Evolutionary conservation across 2,113 vertebrate genomes (phyloP), one percentile per base, ranked within the genome.

Genomic region (Sterna hirundo): DNA sequence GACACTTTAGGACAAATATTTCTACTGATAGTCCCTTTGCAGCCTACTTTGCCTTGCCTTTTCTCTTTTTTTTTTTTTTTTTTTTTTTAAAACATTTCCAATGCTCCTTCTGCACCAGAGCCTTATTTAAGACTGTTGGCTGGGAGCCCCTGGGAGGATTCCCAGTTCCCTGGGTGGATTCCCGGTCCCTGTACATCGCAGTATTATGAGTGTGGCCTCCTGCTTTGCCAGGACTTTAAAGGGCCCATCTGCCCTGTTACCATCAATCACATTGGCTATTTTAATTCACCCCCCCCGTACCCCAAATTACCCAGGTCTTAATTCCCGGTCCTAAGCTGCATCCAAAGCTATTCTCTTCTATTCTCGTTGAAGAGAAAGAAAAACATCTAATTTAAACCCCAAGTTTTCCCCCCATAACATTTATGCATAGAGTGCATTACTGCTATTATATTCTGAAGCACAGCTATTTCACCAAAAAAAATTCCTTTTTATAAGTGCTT

Each of bases 401-500:
- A 93, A 86, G 75, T 81, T 95, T 69, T 7, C 75, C n/a, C 58
- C 32, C 83, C 7, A 0, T 78, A 96, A 88, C 38, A 77, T 86
- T 92, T 93, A 93, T 90, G 70, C 92, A 88, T 91, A 94, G 83
- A 78, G 20, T 82, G 62, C n/a, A 86, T 97, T 91, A 96, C 88
- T 91, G 78, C 74, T 97, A 97, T 97, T 97, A 94, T 94, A 94
- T 94, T 90, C 72, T 94, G 85, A 95, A 97, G 96, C 74, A 76
- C 38, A 94, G 75, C 94, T 97, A 97, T 96, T 97, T 96, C 64
- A 83, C 84, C 4, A 42, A 93, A 88, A 89, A 66, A 40, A 13
- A 55, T 57, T 96, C 69, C 55, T 96, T 96, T 86, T 91, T 93
- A 32, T 93, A 95, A 94, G 16, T 90, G 86, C 65, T 96, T 95